These are phyloP conservation scores for Remorina albescens DNA, from an alignment of 2,797 vertebrate species.

Conservation along the genomic window DNA sequence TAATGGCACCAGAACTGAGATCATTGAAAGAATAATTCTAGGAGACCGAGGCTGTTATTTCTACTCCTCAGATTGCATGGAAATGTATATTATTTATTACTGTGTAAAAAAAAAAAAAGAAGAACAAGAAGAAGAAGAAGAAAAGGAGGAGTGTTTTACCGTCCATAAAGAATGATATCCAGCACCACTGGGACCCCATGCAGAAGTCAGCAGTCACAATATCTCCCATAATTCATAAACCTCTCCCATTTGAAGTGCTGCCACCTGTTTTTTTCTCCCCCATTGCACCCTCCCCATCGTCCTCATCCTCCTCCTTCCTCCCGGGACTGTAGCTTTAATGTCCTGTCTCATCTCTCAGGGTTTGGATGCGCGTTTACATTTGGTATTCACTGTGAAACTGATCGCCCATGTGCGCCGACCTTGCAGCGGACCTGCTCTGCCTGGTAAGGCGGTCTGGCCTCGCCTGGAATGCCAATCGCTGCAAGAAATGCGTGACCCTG, in stretches of 20 bases:
- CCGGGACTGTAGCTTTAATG: slow-evolving; percentile 68
- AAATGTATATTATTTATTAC: slow-evolving; percentile 66
- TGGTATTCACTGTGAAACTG: slow-evolving; percentile 77
- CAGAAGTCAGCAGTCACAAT: slow-evolving; percentile 65
- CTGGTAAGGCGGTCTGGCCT: slow-evolving; percentile 55
- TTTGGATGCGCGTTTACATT: slow-evolving; percentile 55
- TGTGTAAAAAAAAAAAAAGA: slow-evolving; percentile 33
- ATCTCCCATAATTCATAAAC: slow-evolving; percentile 75
- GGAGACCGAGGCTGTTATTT: slow-evolving; percentile 46
- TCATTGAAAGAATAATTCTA: slow-evolving; percentile 61
- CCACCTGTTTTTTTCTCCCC: slow-evolving; percentile 68
- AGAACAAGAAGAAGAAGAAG: background rate
- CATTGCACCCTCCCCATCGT: slow-evolving; percentile 20
- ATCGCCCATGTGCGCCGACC: slow-evolving; percentile 67
- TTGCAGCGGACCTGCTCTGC: slow-evolving; percentile 66
- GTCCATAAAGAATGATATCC: slow-evolving; percentile 69
- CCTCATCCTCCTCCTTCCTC: slow-evolving; percentile 53
- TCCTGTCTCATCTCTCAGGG: slow-evolving; percentile 68
- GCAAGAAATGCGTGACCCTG: slow-evolving; percentile 52
- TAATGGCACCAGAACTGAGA: slow-evolving; percentile 63
- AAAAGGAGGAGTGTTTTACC: slow-evolving; percentile 29
- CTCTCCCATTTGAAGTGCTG: slow-evolving; percentile 67
- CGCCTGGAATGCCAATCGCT: slow-evolving; percentile 69
- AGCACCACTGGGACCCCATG: slow-evolving; percentile 58
- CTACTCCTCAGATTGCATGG: slow-evolving; percentile 42